A percentile compares a stretch with the other conserved stretches of the same genome.
These are phyloP conservation scores for Solenodon paradoxus DNA, from an alignment of 2,113 vertebrate genomes.

Conservation along the genomic window DNA sequence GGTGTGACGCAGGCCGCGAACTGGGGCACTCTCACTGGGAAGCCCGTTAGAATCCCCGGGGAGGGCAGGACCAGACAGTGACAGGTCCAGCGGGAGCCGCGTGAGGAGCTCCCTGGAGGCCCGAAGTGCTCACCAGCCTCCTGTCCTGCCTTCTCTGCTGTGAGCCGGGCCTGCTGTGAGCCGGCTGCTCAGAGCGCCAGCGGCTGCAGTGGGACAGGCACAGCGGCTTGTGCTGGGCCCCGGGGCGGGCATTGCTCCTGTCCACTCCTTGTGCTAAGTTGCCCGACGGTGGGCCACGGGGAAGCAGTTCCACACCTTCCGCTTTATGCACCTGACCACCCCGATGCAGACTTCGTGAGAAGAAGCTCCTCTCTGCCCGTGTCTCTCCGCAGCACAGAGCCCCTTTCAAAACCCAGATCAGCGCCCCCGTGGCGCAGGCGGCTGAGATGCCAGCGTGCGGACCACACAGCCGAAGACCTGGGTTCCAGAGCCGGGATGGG, in stretches of 20 bases:
- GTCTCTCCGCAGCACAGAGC: background rate
- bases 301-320: background rate
- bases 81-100: background rate
- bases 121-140: no score
- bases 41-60: background rate
- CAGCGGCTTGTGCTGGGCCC: rapidly evolving
- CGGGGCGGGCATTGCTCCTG: background rate
- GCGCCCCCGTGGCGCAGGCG: rapidly evolving
- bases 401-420: background rate
- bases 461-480: no score
- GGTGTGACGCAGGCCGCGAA: background rate
- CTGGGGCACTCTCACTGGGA: background rate
- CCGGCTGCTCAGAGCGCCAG: background rate
- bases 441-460: no score
- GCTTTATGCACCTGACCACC: background rate
- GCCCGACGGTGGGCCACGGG: rapidly evolving
- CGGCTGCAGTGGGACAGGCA: rapidly evolving
- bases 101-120: no score
- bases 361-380: no score
- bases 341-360: background rate
- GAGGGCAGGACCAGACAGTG: background rate
- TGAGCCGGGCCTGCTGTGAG: background rate
- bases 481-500: no score
- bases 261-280: background rate
- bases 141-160: no score